Conservation (phyloP, 2,888 invertebrate species). For the Drosophila vallismaia region DNA sequence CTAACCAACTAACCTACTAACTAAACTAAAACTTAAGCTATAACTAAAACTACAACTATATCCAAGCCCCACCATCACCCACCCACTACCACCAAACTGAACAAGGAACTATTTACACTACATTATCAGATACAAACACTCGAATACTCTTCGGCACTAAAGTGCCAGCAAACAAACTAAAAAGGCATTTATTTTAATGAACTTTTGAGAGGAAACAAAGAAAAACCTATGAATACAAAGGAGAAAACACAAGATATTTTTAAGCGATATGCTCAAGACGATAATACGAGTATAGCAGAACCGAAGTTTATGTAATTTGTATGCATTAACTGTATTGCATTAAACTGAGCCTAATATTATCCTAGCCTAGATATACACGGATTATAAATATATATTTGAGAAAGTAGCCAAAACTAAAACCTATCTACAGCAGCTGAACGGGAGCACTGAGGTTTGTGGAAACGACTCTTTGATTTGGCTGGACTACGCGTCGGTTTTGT, state of each 20-base stretch:
- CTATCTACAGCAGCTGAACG: conserved; percentile 26
- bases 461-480: conserved; percentile 19
- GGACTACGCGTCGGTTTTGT: conserved; percentile 10
- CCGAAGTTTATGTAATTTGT: conserved; percentile 44
- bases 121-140: conserved; percentile 46
- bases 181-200: conserved; percentile 76
- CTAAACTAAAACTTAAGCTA: conserved; percentile 18
- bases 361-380: conserved; percentile 12
- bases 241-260: conserved; percentile 28
- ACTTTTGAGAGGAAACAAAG: conserved; percentile 64
- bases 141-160: conserved; percentile 45
- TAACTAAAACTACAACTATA: conserved; percentile 11
- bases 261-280: conserved; percentile 21
- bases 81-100: conserved; percentile 36
- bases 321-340: conserved; percentile 13
- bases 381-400: conserved; percentile 15
- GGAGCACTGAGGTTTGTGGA: conserved; percentile 28
- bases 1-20: conserved; percentile 27
- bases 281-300: conserved; percentile 25
- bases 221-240: conserved; percentile 32
- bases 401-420: conserved; percentile 16
- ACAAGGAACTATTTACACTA: conserved; percentile 63
- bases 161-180: conserved; percentile 58
- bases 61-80: conserved; percentile 44
- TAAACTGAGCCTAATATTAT: conserved; percentile 23